These are phyloP conservation scores for Malurus melanocephalus DNA, from an alignment of 2,113 vertebrate species.

Conservation along the genomic window DNA sequence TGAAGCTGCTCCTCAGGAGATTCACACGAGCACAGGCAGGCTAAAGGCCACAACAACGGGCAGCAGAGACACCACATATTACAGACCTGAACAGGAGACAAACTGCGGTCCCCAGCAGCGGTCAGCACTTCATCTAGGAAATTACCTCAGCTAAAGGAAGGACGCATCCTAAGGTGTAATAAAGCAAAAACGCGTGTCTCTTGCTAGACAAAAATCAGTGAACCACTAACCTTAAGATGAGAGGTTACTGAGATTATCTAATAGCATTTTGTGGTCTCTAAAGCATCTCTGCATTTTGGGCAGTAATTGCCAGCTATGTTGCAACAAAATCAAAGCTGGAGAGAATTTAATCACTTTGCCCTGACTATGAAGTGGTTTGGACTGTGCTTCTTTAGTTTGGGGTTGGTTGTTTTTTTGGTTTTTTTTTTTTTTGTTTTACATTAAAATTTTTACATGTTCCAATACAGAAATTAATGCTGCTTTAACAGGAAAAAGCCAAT, in stretches of 20 bases:
- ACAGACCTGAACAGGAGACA: slow-evolving; percentile 6
- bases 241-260: slow-evolving; percentile 31
- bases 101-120: neutral
- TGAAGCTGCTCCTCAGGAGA: neutral
- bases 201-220: slow-evolving; percentile 38
- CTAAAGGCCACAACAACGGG: slow-evolving; percentile 27
- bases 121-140: slow-evolving; percentile 36
- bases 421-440: neutral
- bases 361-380: neutral
- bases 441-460: neutral
- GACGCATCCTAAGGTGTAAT: slow-evolving; percentile 7
- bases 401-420: too few relatives aligned
- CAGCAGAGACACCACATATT: neutral
- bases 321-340: neutral
- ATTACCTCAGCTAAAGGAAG: slow-evolving; percentile 40
- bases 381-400: neutral
- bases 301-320: slow-evolving; percentile 1
- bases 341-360: neutral
- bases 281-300: slow-evolving; percentile 16
- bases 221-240: slow-evolving; percentile 18
- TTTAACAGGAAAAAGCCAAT: neutral
- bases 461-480: neutral
- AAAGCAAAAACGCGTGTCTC: neutral
- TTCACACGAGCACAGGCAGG: neutral
- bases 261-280: neutral